phyloP scores from a whole-genome alignment of 2,797 vertebrate species.

The Pangasius krempfi region DNA sequence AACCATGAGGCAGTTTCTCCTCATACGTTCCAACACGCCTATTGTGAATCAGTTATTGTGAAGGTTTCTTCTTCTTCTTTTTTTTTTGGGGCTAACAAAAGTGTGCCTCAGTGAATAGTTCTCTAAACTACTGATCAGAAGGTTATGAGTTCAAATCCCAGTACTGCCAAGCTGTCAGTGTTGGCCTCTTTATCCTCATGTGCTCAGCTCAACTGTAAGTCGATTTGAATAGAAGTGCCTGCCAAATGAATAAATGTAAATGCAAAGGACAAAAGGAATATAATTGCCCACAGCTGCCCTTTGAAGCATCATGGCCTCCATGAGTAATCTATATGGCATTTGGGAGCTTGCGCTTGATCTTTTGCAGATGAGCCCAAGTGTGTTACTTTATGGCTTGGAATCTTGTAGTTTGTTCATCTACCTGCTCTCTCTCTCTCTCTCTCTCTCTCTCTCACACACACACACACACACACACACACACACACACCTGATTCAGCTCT shows the following conservation, averaged over 20 bases:
- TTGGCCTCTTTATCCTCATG: neutral
- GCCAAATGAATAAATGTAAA: neutral
- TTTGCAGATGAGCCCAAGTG: slow-evolving; percentile 3
- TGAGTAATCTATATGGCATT: slow-evolving; percentile 28
- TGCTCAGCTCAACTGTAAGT: neutral
- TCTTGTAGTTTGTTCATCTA: neutral
- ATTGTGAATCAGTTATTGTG: neutral
- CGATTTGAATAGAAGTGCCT: neutral
- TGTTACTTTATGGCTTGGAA: slow-evolving; percentile 11
- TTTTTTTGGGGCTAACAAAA: too few relatives aligned
- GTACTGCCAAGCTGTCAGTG: neutral
- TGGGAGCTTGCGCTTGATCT: neutral
- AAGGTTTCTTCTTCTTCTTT: neutral
- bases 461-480: slow-evolving; percentile 23
- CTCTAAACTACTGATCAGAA: neutral
- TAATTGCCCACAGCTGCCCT: slow-evolving; percentile 4
- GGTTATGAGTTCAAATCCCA: neutral
- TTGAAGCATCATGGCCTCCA: slow-evolving; percentile 7
- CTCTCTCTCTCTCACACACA: neutral
- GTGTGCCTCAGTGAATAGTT: neutral
- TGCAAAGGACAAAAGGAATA: neutral
- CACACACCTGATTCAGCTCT: slow-evolving; percentile 9
- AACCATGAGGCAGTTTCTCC: neutral
- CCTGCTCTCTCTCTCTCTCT: neutral
- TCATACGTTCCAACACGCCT: neutral